A percentile compares a stretch with the other conserved stretches of the same genome.
Evolutionary conservation across 2,797 vertebrate species (phyloP).

Genomic region (Holocentrus rufus): DNA sequence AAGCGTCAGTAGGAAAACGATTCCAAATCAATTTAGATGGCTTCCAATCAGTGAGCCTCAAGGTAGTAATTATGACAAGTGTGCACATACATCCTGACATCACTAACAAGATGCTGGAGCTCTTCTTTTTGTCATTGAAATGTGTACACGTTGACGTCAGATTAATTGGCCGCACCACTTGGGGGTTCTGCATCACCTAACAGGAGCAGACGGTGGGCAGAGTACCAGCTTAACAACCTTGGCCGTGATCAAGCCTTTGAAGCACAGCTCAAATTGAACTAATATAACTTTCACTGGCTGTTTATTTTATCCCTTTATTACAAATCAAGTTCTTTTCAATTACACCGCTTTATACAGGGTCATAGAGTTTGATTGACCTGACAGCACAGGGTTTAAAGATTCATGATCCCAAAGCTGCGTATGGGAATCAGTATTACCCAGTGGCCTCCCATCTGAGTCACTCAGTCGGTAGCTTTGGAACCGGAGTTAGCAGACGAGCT

Average conservation of each 20-base stretch:
- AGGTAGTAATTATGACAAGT: constrained; percentile 61
- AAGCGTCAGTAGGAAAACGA: constrained; percentile 36
- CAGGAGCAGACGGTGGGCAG: constrained; percentile 9
- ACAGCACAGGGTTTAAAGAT: not conserved
- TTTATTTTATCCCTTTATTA: not conserved
- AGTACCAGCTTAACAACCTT: constrained; percentile 4
- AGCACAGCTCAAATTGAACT: constrained; percentile 10
- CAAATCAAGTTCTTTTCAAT: not conserved
- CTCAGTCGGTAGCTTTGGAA: constrained; percentile 15
- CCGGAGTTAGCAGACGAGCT: constrained; percentile 29
- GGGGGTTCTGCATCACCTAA: constrained; percentile 31
- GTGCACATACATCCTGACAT: constrained; percentile 31
- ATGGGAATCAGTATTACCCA: not conserved
- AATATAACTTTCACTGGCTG: not conserved
- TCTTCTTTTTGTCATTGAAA: constrained; percentile 49
- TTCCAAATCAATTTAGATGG: constrained; percentile 46
- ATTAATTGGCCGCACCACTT: constrained; percentile 54
- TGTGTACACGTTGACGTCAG: constrained; percentile 47
- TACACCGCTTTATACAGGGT: not conserved
- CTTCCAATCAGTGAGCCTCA: constrained; percentile 50
- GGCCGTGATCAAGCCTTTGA: not conserved
- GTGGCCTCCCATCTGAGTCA: constrained; percentile 3
- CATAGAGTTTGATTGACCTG: not conserved
- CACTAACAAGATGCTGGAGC: constrained; percentile 59
- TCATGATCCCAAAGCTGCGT: not conserved